A percentile compares a stretch with the other conserved stretches of the same genome.
These are phyloP conservation scores for Oedothorax gibbosus DNA, from an alignment of 1,140 invertebrate species.

Conservation along the genomic window DNA sequence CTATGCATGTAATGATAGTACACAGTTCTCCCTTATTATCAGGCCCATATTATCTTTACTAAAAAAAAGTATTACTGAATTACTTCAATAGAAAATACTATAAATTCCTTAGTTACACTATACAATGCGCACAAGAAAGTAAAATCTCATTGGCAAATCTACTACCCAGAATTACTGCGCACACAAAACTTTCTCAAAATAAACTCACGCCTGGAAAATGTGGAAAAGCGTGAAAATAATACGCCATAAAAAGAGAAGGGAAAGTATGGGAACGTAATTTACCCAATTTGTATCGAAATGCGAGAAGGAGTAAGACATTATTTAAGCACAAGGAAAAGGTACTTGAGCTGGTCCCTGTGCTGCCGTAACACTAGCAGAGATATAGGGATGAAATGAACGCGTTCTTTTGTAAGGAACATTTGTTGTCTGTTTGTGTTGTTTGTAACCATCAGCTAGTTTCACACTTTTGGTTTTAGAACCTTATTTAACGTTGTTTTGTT, in stretches of 20 bases:
- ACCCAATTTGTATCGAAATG: conserved; percentile 39
- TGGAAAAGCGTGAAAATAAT: not conserved
- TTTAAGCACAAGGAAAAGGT: conserved; percentile 28
- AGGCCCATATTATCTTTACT: not conserved
- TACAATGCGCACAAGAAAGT: too few species aligned
- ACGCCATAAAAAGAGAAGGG: conserved; percentile 6
- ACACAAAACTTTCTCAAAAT: not conserved
- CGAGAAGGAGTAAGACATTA: conserved; percentile 26
- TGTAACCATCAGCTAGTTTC: too few species aligned
- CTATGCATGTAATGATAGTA: not conserved
- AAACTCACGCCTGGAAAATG: not conserved
- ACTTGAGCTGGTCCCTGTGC: conserved; percentile 24
- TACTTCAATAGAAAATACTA: too few species aligned
- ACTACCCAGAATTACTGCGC: not conserved
- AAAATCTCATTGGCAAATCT: too few species aligned
- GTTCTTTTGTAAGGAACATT: too few species aligned
- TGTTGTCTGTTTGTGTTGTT: too few species aligned
- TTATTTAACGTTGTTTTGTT: too few species aligned
- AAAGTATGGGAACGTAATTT: conserved; percentile 10
- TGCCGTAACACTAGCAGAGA: not conserved
- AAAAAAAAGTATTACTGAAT: not conserved
- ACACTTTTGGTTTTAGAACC: too few species aligned
- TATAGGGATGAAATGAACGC: not conserved
- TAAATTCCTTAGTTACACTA: too few species aligned
- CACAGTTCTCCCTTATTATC: not conserved